phyloP scores from a whole-genome alignment of 35 echinoderm and acorn worm species.

The Nesometra sesokonis region DNA sequence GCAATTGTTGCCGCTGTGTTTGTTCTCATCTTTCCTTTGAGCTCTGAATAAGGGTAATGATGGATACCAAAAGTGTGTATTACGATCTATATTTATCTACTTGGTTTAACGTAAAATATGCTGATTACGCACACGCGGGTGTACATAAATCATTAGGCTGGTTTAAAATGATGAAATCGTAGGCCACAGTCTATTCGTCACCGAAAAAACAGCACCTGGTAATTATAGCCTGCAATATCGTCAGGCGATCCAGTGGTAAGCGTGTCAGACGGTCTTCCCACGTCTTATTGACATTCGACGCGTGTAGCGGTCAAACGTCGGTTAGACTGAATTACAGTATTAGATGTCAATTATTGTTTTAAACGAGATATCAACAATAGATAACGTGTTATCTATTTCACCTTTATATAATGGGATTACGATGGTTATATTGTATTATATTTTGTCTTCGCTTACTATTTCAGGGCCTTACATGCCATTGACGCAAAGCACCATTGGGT shows the following conservation, averaged over 20 bases:
- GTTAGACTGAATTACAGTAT: not conserved
- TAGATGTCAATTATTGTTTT: not conserved
- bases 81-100: too few species aligned
- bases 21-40: too few species aligned
- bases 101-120: not conserved
- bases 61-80: too few species aligned
- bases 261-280: not conserved
- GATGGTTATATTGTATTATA: too few species aligned
- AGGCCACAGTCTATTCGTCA: not conserved
- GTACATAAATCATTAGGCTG: not conserved
- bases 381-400: not conserved
- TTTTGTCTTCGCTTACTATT: too few species aligned
- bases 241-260: not conserved
- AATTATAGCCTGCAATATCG: not conserved
- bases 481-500: too few species aligned
- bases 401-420: not conserved
- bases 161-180: not conserved
- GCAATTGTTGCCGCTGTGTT: too few species aligned
- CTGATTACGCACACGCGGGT: not conserved
- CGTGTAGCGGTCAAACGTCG: not conserved
- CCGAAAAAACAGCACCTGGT: not conserved
- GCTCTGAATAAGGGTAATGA: too few species aligned
- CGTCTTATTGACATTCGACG: not conserved
- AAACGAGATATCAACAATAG: not conserved
- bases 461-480: too few species aligned